A percentile compares a stretch with the other conserved stretches of the same genome.
These are phyloP conservation scores for Willowsia nigromaculata DNA, from an alignment of 2,888 invertebrate genomes.

Conservation along the genomic window DNA sequence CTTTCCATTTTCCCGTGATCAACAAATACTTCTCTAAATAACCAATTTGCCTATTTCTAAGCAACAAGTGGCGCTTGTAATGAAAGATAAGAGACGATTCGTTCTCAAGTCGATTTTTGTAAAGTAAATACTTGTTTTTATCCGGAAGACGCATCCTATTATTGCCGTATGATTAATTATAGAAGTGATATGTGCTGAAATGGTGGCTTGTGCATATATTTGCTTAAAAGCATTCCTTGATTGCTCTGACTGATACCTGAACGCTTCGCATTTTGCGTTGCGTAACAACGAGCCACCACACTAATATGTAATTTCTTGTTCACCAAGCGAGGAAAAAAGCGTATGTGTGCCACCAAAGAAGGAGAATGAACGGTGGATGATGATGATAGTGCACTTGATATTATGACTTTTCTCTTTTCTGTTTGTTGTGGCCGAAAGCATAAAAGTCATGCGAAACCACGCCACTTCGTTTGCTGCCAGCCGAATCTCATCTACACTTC, in stretches of 20 bases:
- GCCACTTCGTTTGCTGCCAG: neutral
- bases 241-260: neutral
- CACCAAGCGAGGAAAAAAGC: neutral
- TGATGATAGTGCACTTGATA: neutral
- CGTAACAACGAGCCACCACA: neutral
- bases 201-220: neutral
- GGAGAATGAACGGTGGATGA: constrained; percentile 24
- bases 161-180: constrained; percentile 14
- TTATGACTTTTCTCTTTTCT: neutral
- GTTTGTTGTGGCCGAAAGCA: neutral
- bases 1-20: too few relatives aligned
- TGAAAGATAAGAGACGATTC: too few relatives aligned
- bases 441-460: constrained; percentile 23
- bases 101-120: too few relatives aligned
- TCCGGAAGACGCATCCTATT: neutral
- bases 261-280: neutral
- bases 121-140: neutral
- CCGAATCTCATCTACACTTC: neutral
- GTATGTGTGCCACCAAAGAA: constrained; percentile 49
- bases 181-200: neutral
- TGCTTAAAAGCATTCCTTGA: constrained; percentile 36
- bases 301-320: neutral
- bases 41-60: too few relatives aligned
- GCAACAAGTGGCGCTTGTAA: too few relatives aligned
- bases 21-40: too few relatives aligned